Base-by-base conservation (phyloP, 2,888 invertebrate genomes). In the Disparrhopalites patrizii region DNA sequence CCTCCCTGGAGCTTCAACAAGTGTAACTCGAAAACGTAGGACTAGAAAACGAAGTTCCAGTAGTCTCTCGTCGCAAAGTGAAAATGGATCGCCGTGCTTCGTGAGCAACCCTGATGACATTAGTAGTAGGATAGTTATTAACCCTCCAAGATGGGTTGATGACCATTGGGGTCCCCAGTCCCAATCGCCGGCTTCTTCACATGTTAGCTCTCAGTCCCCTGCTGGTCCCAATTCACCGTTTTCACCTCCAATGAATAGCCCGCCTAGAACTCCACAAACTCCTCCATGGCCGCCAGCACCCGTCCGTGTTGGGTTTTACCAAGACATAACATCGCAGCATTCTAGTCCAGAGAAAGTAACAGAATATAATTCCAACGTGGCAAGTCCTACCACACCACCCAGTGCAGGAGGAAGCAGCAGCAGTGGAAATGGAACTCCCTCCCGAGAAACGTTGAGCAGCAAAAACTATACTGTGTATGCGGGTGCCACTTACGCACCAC, bases 231-330 rank as follows among this genome's bases (percentile, higher is more conserved):
- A 74, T 57, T 74, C 73, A 8, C 75, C 75, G 0, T 75, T 73
- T 33, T 75, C 75, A 15, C 75, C 75, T 2, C 71, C 70, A 3
- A 70, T 72, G 27, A 67, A 70, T 28, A 73, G 71, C 58, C 73
- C 90, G 0, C 90, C 91, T 0, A 83, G 87, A 70, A 70, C 71
- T 1, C 74, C 74, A 3, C 73, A 71, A 52, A 72, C 73, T n/a
- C 83, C 87, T 5, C 81, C 84, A 0, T 86, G 88, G 77, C 86
- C 88, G 0, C 83, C 86, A 15, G 90, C 90, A 0, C 87, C 90
- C 3, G 88, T 92, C 4, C 84, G 91, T 73, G 91, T 91, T 36
- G 92, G 92, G 3, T 93, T 93, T 78, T 92, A 93, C 79, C 92
- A 93, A 78, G 92, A 92, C 75, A 69, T 71, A 15, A 89, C 88